Base-by-base conservation (phyloP, 2,888 invertebrate species). In the Junonia oenone region DNA sequence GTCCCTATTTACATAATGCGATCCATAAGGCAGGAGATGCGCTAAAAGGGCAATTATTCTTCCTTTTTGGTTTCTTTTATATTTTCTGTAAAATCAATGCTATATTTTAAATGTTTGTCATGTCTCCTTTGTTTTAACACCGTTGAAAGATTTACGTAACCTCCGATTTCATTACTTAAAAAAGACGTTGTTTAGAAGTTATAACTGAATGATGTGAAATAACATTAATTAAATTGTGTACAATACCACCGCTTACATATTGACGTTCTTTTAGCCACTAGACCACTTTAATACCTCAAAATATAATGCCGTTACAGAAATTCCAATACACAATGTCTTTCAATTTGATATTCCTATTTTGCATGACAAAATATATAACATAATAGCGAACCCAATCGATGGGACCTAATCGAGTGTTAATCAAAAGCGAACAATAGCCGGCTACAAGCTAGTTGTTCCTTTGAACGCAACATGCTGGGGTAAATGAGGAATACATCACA, bases 1-100 rank as follows among this genome's bases (percentile, higher is more conserved):
- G 59, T 58, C 53, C 53, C 47, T 55, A 66, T 67, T 67, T 67
- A 59, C 65, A 66, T 67, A 64, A 62, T 63, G 63, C 58, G 49
- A 61, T 64, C 59, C 57, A 53, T 64, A 59, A 62, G 52, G 56
- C 49, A 54, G 47, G 47, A 43, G 45, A 45, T 52, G 52, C 50
- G 52, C 54, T 57, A 45, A 51, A 57, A 46, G 29, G 40, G 38
- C 48, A 54, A 48, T 54, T 48, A 40, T 48, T 54, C 47, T 38
- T 40, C 19, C 37, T 52, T 40, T 37, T 17, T 13, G 26, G n/a
- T 54, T 40, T 31, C 22, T 26, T n/a, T n/a, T 26, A 13, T 26
- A 6, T 8, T 22, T 43, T 26, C 13, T 26, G n/a, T 13, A 22
- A 2, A 13, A 13, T 22, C 6, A 6, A 40, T 19, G n/a, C 4